These are phyloP conservation scores for Harpagifer antarcticus DNA, from an alignment of 2,797 vertebrate genomes.

Conservation along the genomic window DNA sequence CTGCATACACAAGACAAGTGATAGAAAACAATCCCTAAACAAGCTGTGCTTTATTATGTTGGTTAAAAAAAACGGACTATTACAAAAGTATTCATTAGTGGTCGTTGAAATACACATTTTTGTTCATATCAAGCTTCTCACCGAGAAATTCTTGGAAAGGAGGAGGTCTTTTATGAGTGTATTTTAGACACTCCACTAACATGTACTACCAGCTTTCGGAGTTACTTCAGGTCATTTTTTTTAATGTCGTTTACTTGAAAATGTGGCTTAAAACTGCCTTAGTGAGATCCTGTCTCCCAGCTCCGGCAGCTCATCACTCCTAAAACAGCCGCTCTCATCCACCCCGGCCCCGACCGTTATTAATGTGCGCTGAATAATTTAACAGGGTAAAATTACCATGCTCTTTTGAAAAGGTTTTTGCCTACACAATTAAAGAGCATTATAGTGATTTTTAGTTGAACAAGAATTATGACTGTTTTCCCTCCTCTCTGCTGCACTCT, in stretches of 20 bases:
- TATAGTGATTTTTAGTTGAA: conserved; percentile 87
- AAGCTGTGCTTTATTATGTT: not conserved
- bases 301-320: conserved; percentile 83
- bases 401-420: conserved; percentile 88
- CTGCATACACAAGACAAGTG: not conserved
- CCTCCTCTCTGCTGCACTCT: conserved; percentile 53
- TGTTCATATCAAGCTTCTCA: conserved; percentile 21
- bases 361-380: conserved; percentile 89
- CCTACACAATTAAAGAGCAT: conserved; percentile 89
- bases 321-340: conserved; percentile 83
- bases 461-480: conserved; percentile 83
- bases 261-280: conserved; percentile 69
- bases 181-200: conserved; percentile 42
- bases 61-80: not conserved
- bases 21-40: not conserved
- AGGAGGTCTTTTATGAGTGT: conserved; percentile 35
- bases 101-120: conserved; percentile 10
- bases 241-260: conserved; percentile 70
- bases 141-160: conserved; percentile 17
- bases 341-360: conserved; percentile 83
- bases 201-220: conserved; percentile 44
- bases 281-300: conserved; percentile 73
- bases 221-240: conserved; percentile 71
- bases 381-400: conserved; percentile 89
- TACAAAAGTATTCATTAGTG: conserved; percentile 1